Conservation (phyloP, 1,140 invertebrate genomes). For the Zaprionus kolodkinae region DNA sequence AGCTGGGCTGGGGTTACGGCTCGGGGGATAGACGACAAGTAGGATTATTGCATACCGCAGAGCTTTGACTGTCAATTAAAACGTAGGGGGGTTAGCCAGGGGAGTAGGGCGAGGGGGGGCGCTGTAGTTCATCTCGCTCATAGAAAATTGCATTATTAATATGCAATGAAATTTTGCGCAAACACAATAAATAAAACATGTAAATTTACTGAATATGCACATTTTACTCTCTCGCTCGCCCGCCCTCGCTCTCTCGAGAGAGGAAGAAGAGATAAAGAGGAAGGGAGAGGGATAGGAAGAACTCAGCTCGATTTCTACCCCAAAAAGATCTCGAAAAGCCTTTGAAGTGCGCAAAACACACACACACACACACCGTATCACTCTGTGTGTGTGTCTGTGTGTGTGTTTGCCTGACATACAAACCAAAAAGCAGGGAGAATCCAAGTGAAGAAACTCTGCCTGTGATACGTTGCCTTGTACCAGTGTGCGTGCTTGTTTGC, state of each 20-base stretch:
- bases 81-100: background rate
- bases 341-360: slow-evolving; percentile 53
- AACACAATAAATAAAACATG: slow-evolving; percentile 79
- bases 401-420: slow-evolving; percentile 19
- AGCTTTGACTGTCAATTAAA: slow-evolving; percentile 51
- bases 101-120: background rate
- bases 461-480: background rate
- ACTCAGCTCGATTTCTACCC: background rate
- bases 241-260: no score
- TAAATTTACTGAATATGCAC: slow-evolving; percentile 45
- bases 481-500: background rate
- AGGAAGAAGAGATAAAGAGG: no score
- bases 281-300: no score
- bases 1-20: background rate
- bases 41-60: slow-evolving; percentile 1
- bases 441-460: background rate
- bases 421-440: background rate
- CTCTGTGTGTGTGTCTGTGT: slow-evolving; percentile 8
- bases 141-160: slow-evolving; percentile 78
- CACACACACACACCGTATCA: slow-evolving; percentile 13
- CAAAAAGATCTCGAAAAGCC: slow-evolving; percentile 26
- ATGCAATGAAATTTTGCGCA: slow-evolving; percentile 78
- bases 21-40: background rate
- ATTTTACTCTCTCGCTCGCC: no score
- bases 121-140: slow-evolving; percentile 7